Evolutionary conservation across 2,113 vertebrate genomes (phyloP), one percentile per base, ranked within the genome.

Genomic region (Hippocampus barbouri): DNA sequence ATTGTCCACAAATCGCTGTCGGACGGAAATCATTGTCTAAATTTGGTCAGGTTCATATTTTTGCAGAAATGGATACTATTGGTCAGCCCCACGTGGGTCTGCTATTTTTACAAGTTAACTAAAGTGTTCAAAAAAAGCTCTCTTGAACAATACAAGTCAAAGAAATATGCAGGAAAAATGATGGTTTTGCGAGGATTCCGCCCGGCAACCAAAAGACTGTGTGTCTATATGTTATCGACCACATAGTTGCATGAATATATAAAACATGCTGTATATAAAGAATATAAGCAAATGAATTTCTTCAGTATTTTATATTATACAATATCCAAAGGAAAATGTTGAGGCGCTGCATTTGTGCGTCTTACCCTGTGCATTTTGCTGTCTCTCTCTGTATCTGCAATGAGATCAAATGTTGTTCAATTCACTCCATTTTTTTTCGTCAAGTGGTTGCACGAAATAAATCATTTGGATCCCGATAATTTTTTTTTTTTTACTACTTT

Each of bases 181-280:
- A 60, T 30, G 12, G 25, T 34, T 60, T 60, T 16, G 15, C 57
- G 2, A 60, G 5, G 57, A 60, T 30, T 60, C 4, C 15, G 23
- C 15, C 25, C 8, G 25, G n/a, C 25, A 30, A n/a, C 27, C 41
- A 62, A 74, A 72, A 27, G 21, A 54, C 68, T 65, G 27, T 68
- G 72, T n/a, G 47, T 66, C 63, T 54, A 61, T 60, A 60, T 74
- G 63, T 65, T 66, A 76, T 81, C 72, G 73, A 75, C 41, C 60
- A 68, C 45, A 77, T 79, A 65, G 34, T 45, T 89, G 86, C 83
- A 85, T 87, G 75, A 71, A 76, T 76, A 66, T 73, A 57, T 9
- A 38, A 73, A 30, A 71, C 25, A 70, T 72, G 41, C 63, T 66
- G 41, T 66, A 66, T 25, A 45, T 47, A 66, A 12, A 47, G 25